A percentile compares a stretch with the other conserved stretches of the same genome.
These are phyloP conservation scores for Ganaspis sp. DNA, from an alignment of 1,140 invertebrate species.

Conservation along the genomic window DNA sequence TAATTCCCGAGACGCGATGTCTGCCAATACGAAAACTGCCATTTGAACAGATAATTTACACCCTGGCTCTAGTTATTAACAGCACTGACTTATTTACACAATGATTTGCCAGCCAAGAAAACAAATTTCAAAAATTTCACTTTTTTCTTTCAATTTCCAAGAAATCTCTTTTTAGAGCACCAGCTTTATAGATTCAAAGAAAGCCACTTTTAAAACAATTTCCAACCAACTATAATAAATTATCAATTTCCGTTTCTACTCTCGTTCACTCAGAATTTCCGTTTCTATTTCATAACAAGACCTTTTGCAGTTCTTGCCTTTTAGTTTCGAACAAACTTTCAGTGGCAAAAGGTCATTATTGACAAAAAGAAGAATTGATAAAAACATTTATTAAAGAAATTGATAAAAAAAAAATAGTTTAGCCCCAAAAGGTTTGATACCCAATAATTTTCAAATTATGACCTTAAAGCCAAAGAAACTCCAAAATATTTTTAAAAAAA, in stretches of 20 bases:
- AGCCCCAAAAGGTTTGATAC: no score
- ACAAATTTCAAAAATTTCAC: background rate
- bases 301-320: no score
- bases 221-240: background rate
- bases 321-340: no score
- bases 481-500: no score
- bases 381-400: no score
- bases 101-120: background rate
- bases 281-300: no score
- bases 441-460: no score
- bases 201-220: background rate
- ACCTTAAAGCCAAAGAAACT: no score
- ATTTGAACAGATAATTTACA: constrained; percentile 18
- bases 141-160: background rate
- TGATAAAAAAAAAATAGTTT: no score
- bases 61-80: constrained; percentile 38
- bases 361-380: no score
- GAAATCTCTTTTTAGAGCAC: background rate
- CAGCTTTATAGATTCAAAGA: background rate
- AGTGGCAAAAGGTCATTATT: no score
- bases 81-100: constrained; percentile 23
- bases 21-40: constrained; percentile 42
- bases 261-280: no score
- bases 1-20: constrained; percentile 46
- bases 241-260: background rate